Evolutionary conservation across 2,113 vertebrate species (phyloP), one percentile per base, ranked within the genome.

Genomic region (Ceyx cyanopectus): DNA sequence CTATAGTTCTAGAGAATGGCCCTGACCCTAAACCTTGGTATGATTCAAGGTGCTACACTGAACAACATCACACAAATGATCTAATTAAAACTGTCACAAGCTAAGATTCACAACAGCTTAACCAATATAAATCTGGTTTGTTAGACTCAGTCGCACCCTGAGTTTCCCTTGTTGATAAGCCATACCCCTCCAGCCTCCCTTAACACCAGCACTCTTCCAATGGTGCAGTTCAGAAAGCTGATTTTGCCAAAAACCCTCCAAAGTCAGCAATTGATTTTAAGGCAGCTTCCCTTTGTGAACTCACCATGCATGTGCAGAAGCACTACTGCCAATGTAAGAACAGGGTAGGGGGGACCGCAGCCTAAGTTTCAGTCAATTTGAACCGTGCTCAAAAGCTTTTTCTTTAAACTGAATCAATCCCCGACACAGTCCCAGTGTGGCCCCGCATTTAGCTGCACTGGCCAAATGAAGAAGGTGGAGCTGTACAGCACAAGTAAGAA

Each of bases 391-490:
- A 46, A 6, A 80, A 69, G 50, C 9, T 81, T 60, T 53, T 69
- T 32, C 24, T n/a, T 78, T 51, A 65, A 69, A 7, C 9, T 54
- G 12, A 82, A 73, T 68, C 54, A 53, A 30, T 12, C 29, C 30
- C 50, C 2, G 1, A n/a, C 16, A 57, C 46, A 37, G 18, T 14
- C 40, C 43, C 65, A 69, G 30, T 0, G 0, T 3, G 1, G 19
- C 27, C 65, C 40, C 27, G n/a, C 17, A 14, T 51, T 60, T 32
- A 84, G 69, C 32, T 58, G 26, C 30, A n/a, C 14, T 16, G 26
- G 30, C 32, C 66, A 86, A 90, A 56, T 18, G 50, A 29, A n/a
- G 40, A 73, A 66, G 19, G 8, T 21, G 14, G 23, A 86, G 27
- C 30, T 41, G 27, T 66, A 81, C 9, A 62, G 75, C 23, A 32